Base-by-base conservation (phyloP, 2,888 invertebrate species). In the Ryuthela nishihirai region DNA sequence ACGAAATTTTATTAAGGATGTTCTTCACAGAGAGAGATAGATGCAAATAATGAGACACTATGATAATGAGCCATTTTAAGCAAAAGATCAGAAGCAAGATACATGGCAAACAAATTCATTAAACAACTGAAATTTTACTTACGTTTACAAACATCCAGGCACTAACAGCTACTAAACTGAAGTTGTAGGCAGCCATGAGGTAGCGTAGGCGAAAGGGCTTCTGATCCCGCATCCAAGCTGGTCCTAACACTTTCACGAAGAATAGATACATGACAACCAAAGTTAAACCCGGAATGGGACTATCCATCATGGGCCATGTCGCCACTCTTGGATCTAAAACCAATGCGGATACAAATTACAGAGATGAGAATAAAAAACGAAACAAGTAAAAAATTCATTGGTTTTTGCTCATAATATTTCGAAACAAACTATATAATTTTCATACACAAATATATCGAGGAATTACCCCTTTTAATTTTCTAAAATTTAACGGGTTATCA, bases 61-160 rank as follows among this genome's bases (percentile, higher is more conserved):
- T n/a, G n/a, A n/a, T n/a, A n/a, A n/a, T n/a, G n/a, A n/a, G n/a
- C n/a, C n/a, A n/a, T n/a, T n/a, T n/a, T n/a, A n/a, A n/a, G n/a
- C n/a, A n/a, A n/a, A n/a, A n/a, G n/a, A n/a, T n/a, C n/a, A n/a
- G n/a, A n/a, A n/a, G n/a, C n/a, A n/a, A n/a, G n/a, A n/a, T n/a
- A n/a, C n/a, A n/a, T n/a, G n/a, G n/a, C n/a, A n/a, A n/a, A n/a
- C n/a, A n/a, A n/a, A n/a, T n/a, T 29, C 7, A 29, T 9, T 29
- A 29, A 34, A 29, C 9, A 29, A 9, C n/a, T 29, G 9, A 9
- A 10, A 9, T 29, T 17, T 1, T n/a, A 25, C 59, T 66, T 65
- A 93, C 93, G 86, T 93, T 91, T 74, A 88, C 85, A 78, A 91
- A 92, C 75, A 92, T 85, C 86, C 90, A 94, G 62, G 85, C 81